These are phyloP conservation scores for Cosmopolites sordidus DNA, from an alignment of 2,888 invertebrate genomes.

Conservation along the genomic window DNA sequence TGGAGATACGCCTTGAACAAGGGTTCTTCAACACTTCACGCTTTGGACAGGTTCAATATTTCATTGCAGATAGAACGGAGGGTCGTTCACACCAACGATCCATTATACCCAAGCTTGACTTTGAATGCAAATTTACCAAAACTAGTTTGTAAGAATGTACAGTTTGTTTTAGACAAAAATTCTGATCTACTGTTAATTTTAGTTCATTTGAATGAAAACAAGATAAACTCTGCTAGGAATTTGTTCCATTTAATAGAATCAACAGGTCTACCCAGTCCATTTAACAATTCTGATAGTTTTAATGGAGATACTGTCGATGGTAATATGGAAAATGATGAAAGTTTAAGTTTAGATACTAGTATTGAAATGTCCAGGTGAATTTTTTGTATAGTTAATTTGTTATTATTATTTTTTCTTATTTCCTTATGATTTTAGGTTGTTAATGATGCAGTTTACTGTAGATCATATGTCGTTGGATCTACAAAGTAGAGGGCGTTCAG, in stretches of 20 bases:
- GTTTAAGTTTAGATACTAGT: conserved; percentile 50
- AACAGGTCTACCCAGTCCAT: conserved; percentile 49
- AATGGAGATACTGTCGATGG: conserved; percentile 27
- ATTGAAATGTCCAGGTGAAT: conserved; percentile 56
- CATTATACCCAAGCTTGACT: conserved; percentile 79
- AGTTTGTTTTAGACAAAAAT: neutral
- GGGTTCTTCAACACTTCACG: conserved; percentile 73
- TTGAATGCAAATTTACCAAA: conserved; percentile 82
- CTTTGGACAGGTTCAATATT: conserved; percentile 60
- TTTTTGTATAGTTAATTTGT: neutral
- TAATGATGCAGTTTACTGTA: conserved; percentile 82
- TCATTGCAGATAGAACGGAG: conserved; percentile 70
- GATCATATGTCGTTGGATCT: conserved; percentile 84
- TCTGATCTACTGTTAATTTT: neutral
- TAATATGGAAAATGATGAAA: conserved; percentile 44
- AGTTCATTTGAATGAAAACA: conserved; percentile 87
- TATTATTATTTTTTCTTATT: neutral
- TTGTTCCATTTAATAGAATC: conserved; percentile 50
- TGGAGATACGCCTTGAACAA: conserved; percentile 85
- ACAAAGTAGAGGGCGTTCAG: conserved; percentile 80
- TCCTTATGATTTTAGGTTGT: conserved; percentile 47
- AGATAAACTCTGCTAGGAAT: conserved; percentile 65
- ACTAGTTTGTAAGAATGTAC: conserved; percentile 53
- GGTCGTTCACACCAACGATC: conserved; percentile 77
- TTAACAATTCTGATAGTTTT: conserved; percentile 35